Base-by-base conservation (phyloP, 2,888 invertebrate species). In the Nymphalis polychloros region DNA sequence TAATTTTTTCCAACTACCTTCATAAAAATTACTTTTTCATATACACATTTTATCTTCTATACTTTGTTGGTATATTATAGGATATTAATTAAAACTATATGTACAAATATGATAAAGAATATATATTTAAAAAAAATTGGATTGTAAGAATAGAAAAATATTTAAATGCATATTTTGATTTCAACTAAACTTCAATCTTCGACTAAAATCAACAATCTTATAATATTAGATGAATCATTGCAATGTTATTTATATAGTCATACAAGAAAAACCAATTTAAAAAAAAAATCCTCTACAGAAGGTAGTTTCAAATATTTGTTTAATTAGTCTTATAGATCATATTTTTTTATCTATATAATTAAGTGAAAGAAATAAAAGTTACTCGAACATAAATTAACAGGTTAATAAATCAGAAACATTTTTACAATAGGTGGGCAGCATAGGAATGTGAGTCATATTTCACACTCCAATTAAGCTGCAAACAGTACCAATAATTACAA, bases 391-490 rank as follows among this genome's bases (percentile, higher is more conserved):
- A 64, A 72, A 70, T 73, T 66, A 76, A 77, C 72, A 79, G 77
- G 76, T 73, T 73, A 79, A 81, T 83, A 86, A 86, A 84, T 85
- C 79, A 79, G 77, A 76, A 65, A 80, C 83, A 86, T 86, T 87
- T 89, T 87, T 85, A 81, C 79, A 82, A 81, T 82, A 84, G 79
- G 88, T 87, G 85, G 89, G 85, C 81, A 83, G 84, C 76, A 63
- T 7, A 79, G 78, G 82, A 82, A 87, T 84, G 84, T 88, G 89
- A 91, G 83, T 90, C 90, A 92, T 80, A 81, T 86, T 90, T 92
- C 92, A 92, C 92, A 92, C 92, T 92, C 92, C 82, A 92, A 88
- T 92, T 90, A 89, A 78, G 82, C 85, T 90, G 87, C 89, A 86
- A 85, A 85, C 89, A 85, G 82, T 86, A 87, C 85, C 85, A 88